phyloP scores from a whole-genome alignment of 2,113 vertebrate species.

The Poecilia latipinna region DNA sequence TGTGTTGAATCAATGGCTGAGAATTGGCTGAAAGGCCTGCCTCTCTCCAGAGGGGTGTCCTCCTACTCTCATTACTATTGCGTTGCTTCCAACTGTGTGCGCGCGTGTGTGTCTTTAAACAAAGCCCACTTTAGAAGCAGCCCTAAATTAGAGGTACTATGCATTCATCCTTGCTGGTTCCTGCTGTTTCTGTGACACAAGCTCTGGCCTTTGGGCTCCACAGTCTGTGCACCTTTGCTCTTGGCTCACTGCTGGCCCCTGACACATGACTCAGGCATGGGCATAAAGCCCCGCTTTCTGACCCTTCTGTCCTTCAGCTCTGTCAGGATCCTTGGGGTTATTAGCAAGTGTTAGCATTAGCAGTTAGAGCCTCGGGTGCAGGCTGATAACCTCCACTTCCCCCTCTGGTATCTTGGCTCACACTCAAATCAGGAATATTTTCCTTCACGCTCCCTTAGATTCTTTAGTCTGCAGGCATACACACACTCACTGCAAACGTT shows the following conservation, averaged over 20 bases:
- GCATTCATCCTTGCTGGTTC: conserved; percentile 30
- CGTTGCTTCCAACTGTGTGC: conserved; percentile 29
- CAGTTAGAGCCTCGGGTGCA: conserved; percentile 48
- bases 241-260: conserved; percentile 28
- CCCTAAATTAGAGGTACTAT: conserved; percentile 33
- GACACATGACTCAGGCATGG: conserved; percentile 52
- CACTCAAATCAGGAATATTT: conserved; percentile 33
- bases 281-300: conserved; percentile 48
- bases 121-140: conserved; percentile 53
- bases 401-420: conserved; percentile 28
- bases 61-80: conserved; percentile 71
- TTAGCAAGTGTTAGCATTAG: conserved; percentile 55
- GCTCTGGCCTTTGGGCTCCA: conserved; percentile 39
- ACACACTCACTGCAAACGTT: conserved; percentile 1
- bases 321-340: conserved; percentile 37
- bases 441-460: conserved; percentile 39
- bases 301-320: conserved; percentile 62
- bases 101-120: conserved; percentile 24
- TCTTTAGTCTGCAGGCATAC: conserved; percentile 11
- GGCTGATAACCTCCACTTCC: conserved; percentile 3
- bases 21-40: conserved; percentile 66
- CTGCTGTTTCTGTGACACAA: conserved; percentile 40
- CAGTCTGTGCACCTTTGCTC: conserved; percentile 40
- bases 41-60: conserved; percentile 72
- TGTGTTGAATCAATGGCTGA: conserved; percentile 48